phyloP scores from a whole-genome alignment of 2,797 vertebrate genomes.

The Rhabdophis nuchalis region DNA sequence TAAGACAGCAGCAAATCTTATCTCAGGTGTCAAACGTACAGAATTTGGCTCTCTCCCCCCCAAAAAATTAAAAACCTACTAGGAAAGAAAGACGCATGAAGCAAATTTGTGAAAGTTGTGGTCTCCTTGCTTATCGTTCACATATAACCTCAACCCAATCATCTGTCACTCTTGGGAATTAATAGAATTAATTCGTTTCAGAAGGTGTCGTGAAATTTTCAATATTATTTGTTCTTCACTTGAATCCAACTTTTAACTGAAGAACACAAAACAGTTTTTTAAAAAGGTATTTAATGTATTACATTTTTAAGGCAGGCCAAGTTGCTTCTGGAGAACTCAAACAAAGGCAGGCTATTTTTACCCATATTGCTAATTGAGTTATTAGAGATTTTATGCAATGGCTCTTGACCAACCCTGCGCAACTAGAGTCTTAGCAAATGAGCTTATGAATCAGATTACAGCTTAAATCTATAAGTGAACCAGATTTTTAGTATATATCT shows the following conservation, averaged over 20 bases:
- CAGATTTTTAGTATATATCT: background rate
- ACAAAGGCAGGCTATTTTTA: background rate
- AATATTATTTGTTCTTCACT: background rate
- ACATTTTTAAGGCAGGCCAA: background rate
- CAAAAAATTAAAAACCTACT: background rate
- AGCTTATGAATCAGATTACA: background rate
- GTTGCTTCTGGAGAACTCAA: background rate
- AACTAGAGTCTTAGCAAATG: background rate
- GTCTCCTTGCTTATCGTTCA: background rate
- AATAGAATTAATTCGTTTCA: background rate
- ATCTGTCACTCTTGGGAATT: background rate
- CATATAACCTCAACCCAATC: background rate
- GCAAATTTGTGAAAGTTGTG: background rate
- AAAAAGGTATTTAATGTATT: background rate
- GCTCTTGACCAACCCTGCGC: background rate
- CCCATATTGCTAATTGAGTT: background rate
- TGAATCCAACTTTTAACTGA: background rate
- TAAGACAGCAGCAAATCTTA: background rate
- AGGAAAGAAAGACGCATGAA: background rate
- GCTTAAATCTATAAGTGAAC: background rate
- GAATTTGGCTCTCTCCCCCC: background rate
- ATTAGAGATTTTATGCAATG: background rate
- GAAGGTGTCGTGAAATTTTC: background rate
- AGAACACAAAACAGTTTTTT: background rate
- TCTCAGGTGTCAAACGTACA: background rate